Conservation (phyloP, 2,888 invertebrate genomes). For the Platycheirus rosarum region DNA sequence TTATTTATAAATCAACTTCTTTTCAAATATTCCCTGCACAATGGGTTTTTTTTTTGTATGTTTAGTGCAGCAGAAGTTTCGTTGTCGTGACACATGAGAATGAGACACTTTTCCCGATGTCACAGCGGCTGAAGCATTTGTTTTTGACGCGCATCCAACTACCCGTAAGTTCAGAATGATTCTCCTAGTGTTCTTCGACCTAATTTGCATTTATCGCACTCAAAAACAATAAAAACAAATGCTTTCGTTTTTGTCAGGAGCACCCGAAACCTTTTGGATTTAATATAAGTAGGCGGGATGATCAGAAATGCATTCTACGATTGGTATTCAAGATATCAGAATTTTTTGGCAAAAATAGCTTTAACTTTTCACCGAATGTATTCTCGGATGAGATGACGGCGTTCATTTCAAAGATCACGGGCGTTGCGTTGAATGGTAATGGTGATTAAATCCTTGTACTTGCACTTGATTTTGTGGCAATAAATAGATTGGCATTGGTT, state of each 20-base stretch:
- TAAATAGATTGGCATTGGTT: conserved; percentile 28
- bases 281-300: not conserved
- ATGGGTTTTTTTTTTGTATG: conserved; percentile 32
- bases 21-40: conserved; percentile 20
- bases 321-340: not conserved
- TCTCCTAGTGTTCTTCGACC: not conserved
- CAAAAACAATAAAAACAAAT: not conserved
- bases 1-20: conserved; percentile 59
- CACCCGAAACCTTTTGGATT: not conserved
- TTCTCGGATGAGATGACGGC: conserved; percentile 18
- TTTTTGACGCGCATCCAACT: conserved; percentile 2
- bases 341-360: conserved; percentile 30
- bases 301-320: not conserved
- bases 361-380: conserved; percentile 1
- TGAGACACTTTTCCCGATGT: conserved; percentile 25
- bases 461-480: conserved; percentile 32
- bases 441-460: conserved; percentile 47
- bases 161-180: conserved; percentile 7
- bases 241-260: not conserved
- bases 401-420: conserved; percentile 9
- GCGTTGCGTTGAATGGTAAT: conserved; percentile 16
- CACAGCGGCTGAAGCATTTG: conserved; percentile 10
- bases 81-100: conserved; percentile 36
- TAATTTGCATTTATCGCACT: not conserved
- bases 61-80: conserved; percentile 2